A percentile compares a stretch with the other conserved stretches of the same genome.
Evolutionary conservation across 2,797 vertebrate genomes (phyloP).

Genomic region (Chiroxiphia lanceolata): DNA sequence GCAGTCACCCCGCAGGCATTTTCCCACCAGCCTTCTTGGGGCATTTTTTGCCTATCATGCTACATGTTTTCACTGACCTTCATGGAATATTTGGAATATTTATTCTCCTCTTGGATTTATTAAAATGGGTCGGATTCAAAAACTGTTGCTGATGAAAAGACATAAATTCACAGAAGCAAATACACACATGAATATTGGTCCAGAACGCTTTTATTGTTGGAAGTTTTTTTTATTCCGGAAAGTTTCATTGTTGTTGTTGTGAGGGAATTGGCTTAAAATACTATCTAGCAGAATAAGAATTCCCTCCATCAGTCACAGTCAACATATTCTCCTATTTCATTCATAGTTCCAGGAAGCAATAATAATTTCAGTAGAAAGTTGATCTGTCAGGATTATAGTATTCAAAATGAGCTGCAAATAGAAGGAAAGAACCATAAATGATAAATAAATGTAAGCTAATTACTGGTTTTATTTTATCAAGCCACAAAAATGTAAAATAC

Average conservation of each 20-base stretch:
- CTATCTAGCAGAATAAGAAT: not conserved
- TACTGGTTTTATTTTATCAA: constrained; percentile 56
- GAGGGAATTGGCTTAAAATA: not conserved
- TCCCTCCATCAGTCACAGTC: not conserved
- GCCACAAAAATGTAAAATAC: constrained; percentile 61
- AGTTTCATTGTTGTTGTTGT: not conserved
- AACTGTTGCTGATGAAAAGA: not conserved
- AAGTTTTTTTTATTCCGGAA: not conserved
- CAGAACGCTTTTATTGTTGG: not conserved
- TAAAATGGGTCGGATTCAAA: not conserved
- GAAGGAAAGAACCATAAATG: constrained; percentile 45
- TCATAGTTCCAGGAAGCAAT: constrained; percentile 50
- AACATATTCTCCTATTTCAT: constrained; percentile 47
- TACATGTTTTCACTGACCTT: not conserved
- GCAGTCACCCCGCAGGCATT: not conserved
- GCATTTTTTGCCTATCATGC: not conserved
- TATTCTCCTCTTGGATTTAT: not conserved
- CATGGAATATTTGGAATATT: not conserved
- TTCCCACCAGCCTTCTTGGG: not conserved
- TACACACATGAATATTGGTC: not conserved
- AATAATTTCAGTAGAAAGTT: constrained; percentile 28
- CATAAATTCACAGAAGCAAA: not conserved
- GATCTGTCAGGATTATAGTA: constrained; percentile 52
- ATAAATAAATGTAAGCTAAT: constrained; percentile 66
- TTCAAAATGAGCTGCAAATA: constrained; percentile 41